A percentile compares a stretch with the other conserved stretches of the same genome.
These are phyloP conservation scores for Patella caerulea DNA, from an alignment of 2,888 invertebrate species.

Conservation along the genomic window DNA sequence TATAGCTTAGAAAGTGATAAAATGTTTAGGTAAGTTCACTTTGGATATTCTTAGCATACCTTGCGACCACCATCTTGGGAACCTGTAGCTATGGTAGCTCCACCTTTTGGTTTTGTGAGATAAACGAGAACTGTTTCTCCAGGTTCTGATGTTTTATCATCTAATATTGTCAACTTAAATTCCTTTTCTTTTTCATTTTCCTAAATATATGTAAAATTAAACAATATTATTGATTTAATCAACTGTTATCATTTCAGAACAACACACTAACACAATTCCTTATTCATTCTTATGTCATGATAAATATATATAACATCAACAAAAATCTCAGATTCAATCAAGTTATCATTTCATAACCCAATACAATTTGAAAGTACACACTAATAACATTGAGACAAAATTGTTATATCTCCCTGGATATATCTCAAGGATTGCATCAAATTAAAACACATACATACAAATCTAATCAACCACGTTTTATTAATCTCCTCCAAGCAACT, in stretches of 20 bases:
- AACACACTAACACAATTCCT: not conserved
- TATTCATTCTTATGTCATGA: not conserved
- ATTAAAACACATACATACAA: no score
- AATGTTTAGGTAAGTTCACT: not conserved
- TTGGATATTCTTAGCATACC: slow-evolving; percentile 41
- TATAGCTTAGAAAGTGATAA: not conserved
- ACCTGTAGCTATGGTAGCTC: slow-evolving; percentile 63
- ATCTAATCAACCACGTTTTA: no score
- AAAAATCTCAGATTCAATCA: no score
- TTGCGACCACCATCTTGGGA: slow-evolving; percentile 57
- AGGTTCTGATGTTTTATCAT: slow-evolving; percentile 62
- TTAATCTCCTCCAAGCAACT: no score
- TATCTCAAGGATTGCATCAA: no score
- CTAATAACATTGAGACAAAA: no score
- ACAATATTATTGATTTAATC: not conserved
- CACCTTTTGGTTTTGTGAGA: slow-evolving; percentile 62
- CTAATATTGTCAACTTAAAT: slow-evolving; percentile 55
- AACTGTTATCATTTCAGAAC: not conserved
- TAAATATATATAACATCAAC: no score
- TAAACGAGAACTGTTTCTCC: slow-evolving; percentile 66
- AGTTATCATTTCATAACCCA: no score
- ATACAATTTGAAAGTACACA: no score
- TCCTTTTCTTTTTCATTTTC: slow-evolving; percentile 50
- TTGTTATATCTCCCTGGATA: no score
- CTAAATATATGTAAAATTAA: slow-evolving; percentile 37